These are phyloP conservation scores for Microcebus ravelobensis DNA, from an alignment of 2,113 vertebrate species.

Conservation along the genomic window DNA sequence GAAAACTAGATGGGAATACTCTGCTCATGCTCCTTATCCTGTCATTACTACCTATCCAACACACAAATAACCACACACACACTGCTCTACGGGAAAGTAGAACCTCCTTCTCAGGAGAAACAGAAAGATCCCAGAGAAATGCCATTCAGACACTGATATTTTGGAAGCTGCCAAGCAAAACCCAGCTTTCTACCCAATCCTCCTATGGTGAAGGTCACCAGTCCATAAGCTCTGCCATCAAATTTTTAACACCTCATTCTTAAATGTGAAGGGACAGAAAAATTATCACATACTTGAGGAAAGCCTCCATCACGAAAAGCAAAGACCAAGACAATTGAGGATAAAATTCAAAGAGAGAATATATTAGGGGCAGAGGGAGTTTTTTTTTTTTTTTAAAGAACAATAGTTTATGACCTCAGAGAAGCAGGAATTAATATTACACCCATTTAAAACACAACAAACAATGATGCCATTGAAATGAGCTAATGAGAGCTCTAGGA, in stretches of 20 bases:
- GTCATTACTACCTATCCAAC: rapidly evolving
- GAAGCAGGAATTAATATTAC: background rate
- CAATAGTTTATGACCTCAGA: background rate
- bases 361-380: background rate
- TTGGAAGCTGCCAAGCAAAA: background rate
- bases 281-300: background rate
- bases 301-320: background rate
- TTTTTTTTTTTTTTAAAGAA: background rate
- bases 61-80: rapidly evolving
- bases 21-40: no score
- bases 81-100: rapidly evolving
- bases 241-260: background rate
- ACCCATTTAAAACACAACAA: background rate
- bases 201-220: background rate
- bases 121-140: background rate
- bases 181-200: background rate
- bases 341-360: background rate
- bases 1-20: background rate
- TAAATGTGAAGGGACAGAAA: background rate
- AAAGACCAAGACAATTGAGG: background rate
- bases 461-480: background rate
- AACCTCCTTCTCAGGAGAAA: background rate
- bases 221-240: background rate
- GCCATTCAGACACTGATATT: background rate
- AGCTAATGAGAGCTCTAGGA: background rate